Base-by-base conservation (phyloP, 2,113 vertebrate genomes). In the Trochalopteron elliotii region DNA sequence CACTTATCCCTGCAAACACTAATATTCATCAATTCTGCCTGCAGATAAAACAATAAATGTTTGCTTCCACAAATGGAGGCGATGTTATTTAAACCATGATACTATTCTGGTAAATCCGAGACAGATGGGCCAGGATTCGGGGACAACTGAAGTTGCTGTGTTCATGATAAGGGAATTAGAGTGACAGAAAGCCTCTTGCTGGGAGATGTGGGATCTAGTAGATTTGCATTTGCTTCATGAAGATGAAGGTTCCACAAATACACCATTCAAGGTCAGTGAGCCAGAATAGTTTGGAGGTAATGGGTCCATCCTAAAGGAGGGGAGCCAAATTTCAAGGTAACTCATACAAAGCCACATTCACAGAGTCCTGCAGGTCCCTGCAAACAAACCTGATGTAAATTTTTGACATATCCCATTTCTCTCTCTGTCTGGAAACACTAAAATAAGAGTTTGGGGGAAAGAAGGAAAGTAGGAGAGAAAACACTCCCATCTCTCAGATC, bases 121-220 rank as follows among this genome's bases (percentile, higher is more conserved):
- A 68, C 52, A 96, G 96, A 96, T 56, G 87, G 89, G 67, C 63
- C 96, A 90, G 93, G 85, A 86, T 89, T 91, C 10, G 0, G 90
- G 64, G 47, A 94, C 78, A 87, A 96, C 42, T 86, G 91, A 53
- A 96, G 87, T 96, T 89, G 83, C 70, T 92, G 70, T 85, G 55
- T 76, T 97, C 90, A 85, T 60, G 71, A 81, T 87, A 96, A 97
- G 76, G 80, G 83, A 94, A 90, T 97, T 96, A 88, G 72, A 92
- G 60, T 39, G 45, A 55, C 79, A 87, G 82, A 94, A 95, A 93
- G 71, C 55, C 86, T 95, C 69, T 76, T 89, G 86, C 68, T 89
- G 86, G 69, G 59, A 84, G 47, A 67, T 3, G 21, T 12, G 40
- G 69, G 55, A 60, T 87, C 89, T 57, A 42, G 15, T 31, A 87